phyloP scores from a whole-genome alignment of 2,888 invertebrate genomes.

The Chalcis sispes region DNA sequence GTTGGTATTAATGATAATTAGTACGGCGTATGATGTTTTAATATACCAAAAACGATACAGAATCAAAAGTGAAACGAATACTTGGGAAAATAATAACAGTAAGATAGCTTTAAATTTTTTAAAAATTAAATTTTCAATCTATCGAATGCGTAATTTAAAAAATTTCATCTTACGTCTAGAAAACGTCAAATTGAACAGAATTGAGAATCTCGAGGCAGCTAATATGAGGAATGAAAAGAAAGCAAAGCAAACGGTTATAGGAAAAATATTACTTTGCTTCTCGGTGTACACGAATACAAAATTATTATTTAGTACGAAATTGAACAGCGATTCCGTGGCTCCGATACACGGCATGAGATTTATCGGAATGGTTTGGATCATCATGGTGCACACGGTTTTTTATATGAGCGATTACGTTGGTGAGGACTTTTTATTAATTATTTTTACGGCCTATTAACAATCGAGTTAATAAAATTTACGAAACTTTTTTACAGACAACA shows the following conservation, averaged over 20 bases:
- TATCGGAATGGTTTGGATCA: conserved; percentile 79
- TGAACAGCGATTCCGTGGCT: conserved; percentile 70
- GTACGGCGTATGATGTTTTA: conserved; percentile 71
- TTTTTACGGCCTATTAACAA: neutral
- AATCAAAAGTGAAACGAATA: conserved; percentile 40
- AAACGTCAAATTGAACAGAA: conserved; percentile 29
- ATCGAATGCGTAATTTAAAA: conserved; percentile 34
- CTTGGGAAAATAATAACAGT: conserved; percentile 61
- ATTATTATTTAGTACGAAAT: conserved; percentile 73
- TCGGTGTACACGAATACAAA: conserved; percentile 77
- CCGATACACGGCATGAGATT: conserved; percentile 78
- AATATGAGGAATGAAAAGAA: neutral
- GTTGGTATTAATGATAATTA: conserved; percentile 66
- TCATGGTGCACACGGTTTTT: conserved; percentile 77
- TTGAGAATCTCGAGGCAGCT: conserved; percentile 30
- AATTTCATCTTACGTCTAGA: conserved; percentile 9
- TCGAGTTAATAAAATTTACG: neutral
- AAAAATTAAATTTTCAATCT: neutral
- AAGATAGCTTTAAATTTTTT: conserved; percentile 43
- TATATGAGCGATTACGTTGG: conserved; percentile 74
- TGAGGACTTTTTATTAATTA: conserved; percentile 56
- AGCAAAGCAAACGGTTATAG: neutral
- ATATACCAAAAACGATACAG: conserved; percentile 63
- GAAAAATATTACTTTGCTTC: conserved; percentile 72
- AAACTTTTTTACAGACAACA: conserved; percentile 69